Percentiles rank a stretch among this genome's conserved stretches.
Conservation (phyloP, 2,113 vertebrate species). For the Pristiophorus japonicus region DNA sequence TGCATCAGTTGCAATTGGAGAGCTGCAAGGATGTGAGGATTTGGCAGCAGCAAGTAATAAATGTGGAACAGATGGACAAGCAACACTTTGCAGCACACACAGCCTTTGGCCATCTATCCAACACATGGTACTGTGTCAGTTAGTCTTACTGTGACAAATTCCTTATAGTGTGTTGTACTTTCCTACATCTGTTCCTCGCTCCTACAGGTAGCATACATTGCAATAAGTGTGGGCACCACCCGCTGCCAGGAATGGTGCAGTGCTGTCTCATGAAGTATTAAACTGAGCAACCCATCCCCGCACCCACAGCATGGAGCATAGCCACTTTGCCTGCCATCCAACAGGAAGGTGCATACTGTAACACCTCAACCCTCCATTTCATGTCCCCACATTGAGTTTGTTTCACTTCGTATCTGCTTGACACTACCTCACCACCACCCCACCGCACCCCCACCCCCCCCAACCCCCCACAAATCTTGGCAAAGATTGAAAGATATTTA, state of each 20-base stretch:
- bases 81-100: background rate
- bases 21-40: background rate
- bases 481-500: background rate
- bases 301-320: background rate
- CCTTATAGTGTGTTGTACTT: background rate
- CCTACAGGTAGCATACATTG: background rate
- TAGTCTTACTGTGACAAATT: background rate
- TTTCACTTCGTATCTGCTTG: background rate
- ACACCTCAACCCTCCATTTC: background rate
- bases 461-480: background rate
- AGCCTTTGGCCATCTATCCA: background rate
- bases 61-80: constrained; percentile 17
- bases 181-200: background rate
- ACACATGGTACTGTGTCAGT: background rate
- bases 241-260: background rate
- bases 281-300: background rate
- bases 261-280: background rate
- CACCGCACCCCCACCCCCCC: too few species aligned
- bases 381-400: background rate
- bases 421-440: background rate
- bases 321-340: background rate
- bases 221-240: background rate
- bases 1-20: background rate
- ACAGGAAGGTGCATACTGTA: background rate
- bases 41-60: background rate